phyloP scores from a whole-genome alignment of 2,888 invertebrate species.

The Corbicula japonica region DNA sequence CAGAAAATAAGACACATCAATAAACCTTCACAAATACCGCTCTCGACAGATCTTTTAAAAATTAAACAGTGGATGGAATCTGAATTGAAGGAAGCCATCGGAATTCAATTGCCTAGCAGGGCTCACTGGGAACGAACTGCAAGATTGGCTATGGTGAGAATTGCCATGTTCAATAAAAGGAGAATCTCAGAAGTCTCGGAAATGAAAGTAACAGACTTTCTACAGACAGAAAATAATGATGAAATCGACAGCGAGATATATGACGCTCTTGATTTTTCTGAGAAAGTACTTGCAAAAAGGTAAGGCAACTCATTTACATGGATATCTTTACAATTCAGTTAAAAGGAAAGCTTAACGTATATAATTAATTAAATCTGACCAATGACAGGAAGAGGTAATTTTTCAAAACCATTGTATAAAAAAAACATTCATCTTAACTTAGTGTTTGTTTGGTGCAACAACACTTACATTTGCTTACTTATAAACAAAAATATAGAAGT shows the following conservation, averaged over 20 bases:
- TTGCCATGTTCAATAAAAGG: conserved; percentile 33
- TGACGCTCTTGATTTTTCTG: conserved; percentile 22
- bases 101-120: not conserved
- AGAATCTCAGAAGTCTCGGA: conserved; percentile 29
- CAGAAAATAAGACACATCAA: conserved; percentile 27
- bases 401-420: too few relatives aligned
- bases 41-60: not conserved
- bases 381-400: too few relatives aligned
- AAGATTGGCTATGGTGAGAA: conserved; percentile 4
- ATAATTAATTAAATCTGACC: too few relatives aligned
- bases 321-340: not conserved
- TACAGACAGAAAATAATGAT: not conserved
- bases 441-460: too few relatives aligned
- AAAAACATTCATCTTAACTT: too few relatives aligned
- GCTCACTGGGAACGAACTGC: not conserved
- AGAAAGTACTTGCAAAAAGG: conserved; percentile 28
- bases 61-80: not conserved
- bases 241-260: conserved; percentile 20
- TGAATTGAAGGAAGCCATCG: not conserved
- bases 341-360: not conserved
- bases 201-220: conserved; percentile 22
- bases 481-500: too few relatives aligned
- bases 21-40: conserved; percentile 1
- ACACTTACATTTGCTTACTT: too few relatives aligned
- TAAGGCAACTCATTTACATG: not conserved